phyloP scores from a whole-genome alignment of 2,113 vertebrate genomes.

The Corydoras sp. region DNA sequence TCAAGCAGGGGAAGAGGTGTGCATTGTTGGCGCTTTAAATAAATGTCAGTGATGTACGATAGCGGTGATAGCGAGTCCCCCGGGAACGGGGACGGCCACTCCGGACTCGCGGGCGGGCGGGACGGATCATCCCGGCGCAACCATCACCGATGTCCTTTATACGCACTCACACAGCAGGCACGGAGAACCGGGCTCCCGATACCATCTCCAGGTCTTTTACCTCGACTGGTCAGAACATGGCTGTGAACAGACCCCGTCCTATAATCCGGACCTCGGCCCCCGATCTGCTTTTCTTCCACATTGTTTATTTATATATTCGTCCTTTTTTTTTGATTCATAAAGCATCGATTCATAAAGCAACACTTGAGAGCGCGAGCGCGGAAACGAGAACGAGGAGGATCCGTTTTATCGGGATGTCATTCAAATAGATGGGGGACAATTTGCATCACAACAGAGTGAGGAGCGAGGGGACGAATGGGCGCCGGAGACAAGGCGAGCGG shows the following conservation, averaged over 20 bases:
- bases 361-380: conserved; percentile 49
- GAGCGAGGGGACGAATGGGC: conserved; percentile 64
- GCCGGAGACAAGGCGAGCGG: conserved; percentile 55
- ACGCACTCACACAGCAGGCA: conserved; percentile 2
- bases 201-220: conserved; percentile 27
- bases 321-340: conserved; percentile 55
- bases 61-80: conserved; percentile 73
- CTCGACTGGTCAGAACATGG: conserved; percentile 41
- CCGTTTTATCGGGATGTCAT: conserved; percentile 95
- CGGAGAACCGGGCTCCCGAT: conserved; percentile 36
- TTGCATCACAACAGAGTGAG: conserved; percentile 91
- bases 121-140: conserved; percentile 2
- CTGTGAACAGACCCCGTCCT: conserved; percentile 43
- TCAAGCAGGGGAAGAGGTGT: conserved; percentile 56
- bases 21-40: conserved; percentile 83
- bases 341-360: conserved; percentile 71
- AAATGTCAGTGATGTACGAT: conserved; percentile 87
- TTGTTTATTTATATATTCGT: conserved; percentile 27
- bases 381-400: conserved; percentile 52
- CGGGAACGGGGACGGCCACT: conserved; percentile 66
- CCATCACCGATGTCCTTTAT: conserved; percentile 3
- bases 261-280: too few relatives aligned
- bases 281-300: not conserved
- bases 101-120: conserved; percentile 14
- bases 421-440: conserved; percentile 94